Base-by-base conservation (phyloP, 2,113 vertebrate species). In the Phylloscopus trochiloides region DNA sequence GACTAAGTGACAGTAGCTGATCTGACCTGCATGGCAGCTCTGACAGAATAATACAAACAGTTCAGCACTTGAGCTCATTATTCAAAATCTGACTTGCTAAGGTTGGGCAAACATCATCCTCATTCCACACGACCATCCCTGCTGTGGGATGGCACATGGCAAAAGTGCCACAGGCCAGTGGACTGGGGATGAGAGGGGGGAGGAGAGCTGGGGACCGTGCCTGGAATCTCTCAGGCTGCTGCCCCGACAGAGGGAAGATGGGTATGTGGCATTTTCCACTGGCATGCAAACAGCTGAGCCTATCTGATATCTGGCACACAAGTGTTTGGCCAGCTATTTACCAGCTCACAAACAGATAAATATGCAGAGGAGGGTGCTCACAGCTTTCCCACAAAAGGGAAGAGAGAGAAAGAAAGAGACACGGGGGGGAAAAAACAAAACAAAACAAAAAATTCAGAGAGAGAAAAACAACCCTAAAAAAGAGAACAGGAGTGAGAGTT, bases 221-320 rank as follows among this genome's bases (percentile, higher is more conserved):
- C 86, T 95, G 95, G 92, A 97, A 93, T 93, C 86, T 88, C 8
- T 0, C 67, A 86, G 2, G 4, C 86, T 40, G 43, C 88, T 96
- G 79, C 83, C 94, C 92, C 0, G 0, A 48, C 13, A 10, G 72
- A 86, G 63, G 55, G 82, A 90, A 75, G 70, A 94, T 1, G 86
- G 86, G 91, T 75, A 88, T 95, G 92, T 89, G 91, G 96, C 94
- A 95, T 97, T 96, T 94, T 94, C 94, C 6, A 3, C 91, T 92
- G 95, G 94, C 96, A 92, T 95, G 96, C 94, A 88, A 91, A 92
- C 92, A 97, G 96, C 96, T 96, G 94, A 95, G 59, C 75, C 82
- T 90, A 85, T 95, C 94, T 94, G 89, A 86, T 97, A 88, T 95
- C 88, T 97, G 95, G 92, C 94, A 95, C 91, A 86, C 95, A 92